Evolutionary conservation across 2,113 vertebrate genomes (phyloP).

Genomic region (Malurus cyaneus): DNA sequence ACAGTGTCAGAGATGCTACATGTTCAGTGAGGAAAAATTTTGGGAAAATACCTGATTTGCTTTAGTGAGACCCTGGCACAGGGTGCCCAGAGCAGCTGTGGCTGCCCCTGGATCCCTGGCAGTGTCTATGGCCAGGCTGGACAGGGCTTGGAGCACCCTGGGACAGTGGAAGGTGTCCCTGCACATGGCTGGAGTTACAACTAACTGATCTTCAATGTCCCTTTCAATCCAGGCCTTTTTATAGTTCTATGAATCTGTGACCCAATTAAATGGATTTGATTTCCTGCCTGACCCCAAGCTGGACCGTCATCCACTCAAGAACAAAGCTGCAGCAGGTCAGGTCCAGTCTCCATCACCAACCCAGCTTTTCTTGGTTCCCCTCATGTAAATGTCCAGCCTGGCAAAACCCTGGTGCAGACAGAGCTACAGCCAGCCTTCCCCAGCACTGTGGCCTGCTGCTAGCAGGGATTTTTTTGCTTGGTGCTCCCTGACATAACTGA

Average conservation of each 20-base stretch:
- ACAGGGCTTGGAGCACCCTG: accelerated
- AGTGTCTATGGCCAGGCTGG: neutral
- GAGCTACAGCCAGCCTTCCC: neutral
- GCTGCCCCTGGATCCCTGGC: neutral
- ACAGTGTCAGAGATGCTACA: neutral
- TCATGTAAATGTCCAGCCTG: accelerated
- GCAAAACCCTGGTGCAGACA: neutral
- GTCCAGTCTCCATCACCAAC: neutral
- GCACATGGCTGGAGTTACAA: too few relatives aligned
- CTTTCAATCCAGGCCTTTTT: too few relatives aligned
- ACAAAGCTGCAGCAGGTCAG: neutral
- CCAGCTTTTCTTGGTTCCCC: neutral
- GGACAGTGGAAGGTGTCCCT: neutral
- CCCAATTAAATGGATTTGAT: neutral
- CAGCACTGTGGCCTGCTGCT: neutral
- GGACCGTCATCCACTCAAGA: neutral
- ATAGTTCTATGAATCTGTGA: neutral
- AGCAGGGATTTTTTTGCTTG: neutral
- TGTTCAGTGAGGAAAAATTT: neutral
- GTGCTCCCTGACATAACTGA: neutral
- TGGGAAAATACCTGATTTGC: neutral
- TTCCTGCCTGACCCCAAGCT: neutral
- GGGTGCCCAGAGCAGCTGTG: neutral
- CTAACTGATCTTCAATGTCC: neutral
- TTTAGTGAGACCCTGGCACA: neutral